Base-by-base conservation (phyloP, 2,797 vertebrate species). In the Enoplosus armatus region DNA sequence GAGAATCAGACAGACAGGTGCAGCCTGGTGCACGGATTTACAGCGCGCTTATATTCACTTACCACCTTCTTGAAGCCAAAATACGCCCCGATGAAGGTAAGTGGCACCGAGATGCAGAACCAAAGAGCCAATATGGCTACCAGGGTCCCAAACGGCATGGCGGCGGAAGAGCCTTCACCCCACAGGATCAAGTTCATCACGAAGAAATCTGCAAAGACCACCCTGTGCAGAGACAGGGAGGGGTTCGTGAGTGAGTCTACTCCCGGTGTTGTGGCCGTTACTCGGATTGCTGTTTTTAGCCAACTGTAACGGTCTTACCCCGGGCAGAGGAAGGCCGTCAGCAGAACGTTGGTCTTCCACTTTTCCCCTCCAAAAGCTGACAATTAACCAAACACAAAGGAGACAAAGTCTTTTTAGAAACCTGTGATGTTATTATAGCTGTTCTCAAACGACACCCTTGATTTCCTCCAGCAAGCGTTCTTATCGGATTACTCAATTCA, bases 171-270 rank as follows among this genome's bases (percentile, higher is more conserved):
- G 8, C 97, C 97, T 91, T 98, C 97, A 56, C 97, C 97, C 97
- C 97, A 98, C 55, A 98, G 95, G 87, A 98, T 99, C 65, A 99
- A 92, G 88, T 98, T 99, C 97, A 98, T 98, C 83, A 97, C 92
- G 54, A 99, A 98, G 94, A 99, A 98, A 90, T 98, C 97, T 0
- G 96, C 97, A 95, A 98, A 99, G 3, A 98, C 97, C 75, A 98
- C 96, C 68, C 97, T 99, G 88, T 24, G 51, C 3, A 72, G n/a
- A 74, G 85, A 82, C 11, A 33, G 15, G 14, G 11, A 58, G 24
- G 3, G 18, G 2, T 7, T 1, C 6, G 5, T 20, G 15, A 55
- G 10, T 12, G 31, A 47, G 18, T 35, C 26, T 18, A 27, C 16
- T n/a, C 22, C 7, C 15, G 45, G 14, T 31, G 18, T 16, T n/a